These are phyloP conservation scores for Myrmecophaga tridactyla DNA, from an alignment of 2,113 vertebrate species.

Conservation along the genomic window DNA sequence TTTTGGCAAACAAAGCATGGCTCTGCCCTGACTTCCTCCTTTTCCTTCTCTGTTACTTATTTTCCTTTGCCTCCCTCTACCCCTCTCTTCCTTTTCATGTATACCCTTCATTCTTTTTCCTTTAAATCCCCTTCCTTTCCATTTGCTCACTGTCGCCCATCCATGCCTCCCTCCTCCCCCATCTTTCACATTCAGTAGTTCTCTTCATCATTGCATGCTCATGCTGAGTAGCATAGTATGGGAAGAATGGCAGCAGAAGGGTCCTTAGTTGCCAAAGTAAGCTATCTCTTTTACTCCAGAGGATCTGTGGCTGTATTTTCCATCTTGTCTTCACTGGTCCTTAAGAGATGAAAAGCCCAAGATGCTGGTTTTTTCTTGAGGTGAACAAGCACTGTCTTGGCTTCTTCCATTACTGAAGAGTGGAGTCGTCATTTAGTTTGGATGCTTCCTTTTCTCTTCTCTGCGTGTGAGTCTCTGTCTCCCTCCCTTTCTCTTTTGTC, in stretches of 20 bases:
- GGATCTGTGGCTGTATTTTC: not conserved
- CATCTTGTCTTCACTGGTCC: conserved; percentile 51
- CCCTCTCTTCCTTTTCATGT: not conserved
- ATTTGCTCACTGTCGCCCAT: not conserved
- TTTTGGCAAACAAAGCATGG: conserved; percentile 24
- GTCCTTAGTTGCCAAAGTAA: conserved; percentile 29
- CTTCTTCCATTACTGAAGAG: conserved; percentile 23
- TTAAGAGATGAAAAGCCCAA: not conserved
- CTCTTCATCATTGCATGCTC: not conserved
- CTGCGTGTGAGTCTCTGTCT: not conserved
- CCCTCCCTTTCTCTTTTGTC: not conserved
- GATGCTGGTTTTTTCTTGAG: conserved; percentile 9
- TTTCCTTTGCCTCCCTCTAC: not conserved
- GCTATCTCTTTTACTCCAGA: conserved; percentile 17
- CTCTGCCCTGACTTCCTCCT: not conserved
- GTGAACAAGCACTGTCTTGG: not conserved
- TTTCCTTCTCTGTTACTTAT: not conserved
- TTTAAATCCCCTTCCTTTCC: not conserved
- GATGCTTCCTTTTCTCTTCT: not conserved
- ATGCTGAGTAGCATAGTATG: not conserved
- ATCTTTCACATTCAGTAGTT: not conserved
- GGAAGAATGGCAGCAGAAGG: conserved; percentile 17
- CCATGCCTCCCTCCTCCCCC: not conserved
- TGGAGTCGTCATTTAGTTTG: not conserved
- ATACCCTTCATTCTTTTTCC: conserved; percentile 34